These are phyloP conservation scores for Mola mola DNA, from an alignment of 2,113 vertebrate genomes.

Conservation along the genomic window DNA sequence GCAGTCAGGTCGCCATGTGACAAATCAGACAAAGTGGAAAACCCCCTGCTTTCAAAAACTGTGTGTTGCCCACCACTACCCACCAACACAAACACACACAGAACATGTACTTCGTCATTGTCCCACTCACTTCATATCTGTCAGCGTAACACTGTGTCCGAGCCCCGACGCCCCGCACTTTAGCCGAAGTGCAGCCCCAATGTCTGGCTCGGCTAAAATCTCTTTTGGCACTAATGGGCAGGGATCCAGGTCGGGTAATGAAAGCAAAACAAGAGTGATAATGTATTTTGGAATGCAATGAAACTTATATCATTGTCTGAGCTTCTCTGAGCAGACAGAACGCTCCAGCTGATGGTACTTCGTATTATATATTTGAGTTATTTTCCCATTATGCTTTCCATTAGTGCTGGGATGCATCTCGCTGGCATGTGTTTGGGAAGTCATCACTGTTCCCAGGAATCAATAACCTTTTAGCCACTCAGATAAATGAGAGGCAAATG, in stretches of 20 bases:
- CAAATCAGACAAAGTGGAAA: slow-evolving; percentile 68
- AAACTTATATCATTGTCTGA: slow-evolving; percentile 51
- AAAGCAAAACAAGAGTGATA: slow-evolving; percentile 59
- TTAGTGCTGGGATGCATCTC: slow-evolving; percentile 71
- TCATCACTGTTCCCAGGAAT: slow-evolving; percentile 75
- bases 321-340: slow-evolving; percentile 46
- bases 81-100: slow-evolving; percentile 31
- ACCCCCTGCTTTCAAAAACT: slow-evolving; percentile 53
- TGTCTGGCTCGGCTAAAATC: slow-evolving; percentile 51
- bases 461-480: slow-evolving; percentile 82
- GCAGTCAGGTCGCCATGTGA: slow-evolving; percentile 66
- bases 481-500: slow-evolving; percentile 80
- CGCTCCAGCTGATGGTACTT: slow-evolving; percentile 36
- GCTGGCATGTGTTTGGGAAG: slow-evolving; percentile 70
- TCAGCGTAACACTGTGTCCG: slow-evolving; percentile 43
- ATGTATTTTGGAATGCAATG: slow-evolving; percentile 55
- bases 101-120: slow-evolving; percentile 65
- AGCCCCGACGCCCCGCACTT: slow-evolving; percentile 57
- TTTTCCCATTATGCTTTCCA: slow-evolving; percentile 79
- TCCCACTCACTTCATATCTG: slow-evolving; percentile 55
- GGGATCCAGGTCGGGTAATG: slow-evolving; percentile 49
- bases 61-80: slow-evolving; percentile 46
- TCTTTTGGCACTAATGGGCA: slow-evolving; percentile 43
- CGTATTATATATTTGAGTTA: slow-evolving; percentile 63
- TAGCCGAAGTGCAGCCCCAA: slow-evolving; percentile 45